Evolutionary conservation across 2,113 vertebrate species (phyloP).

Genomic region (Entomyzon cyanotis): DNA sequence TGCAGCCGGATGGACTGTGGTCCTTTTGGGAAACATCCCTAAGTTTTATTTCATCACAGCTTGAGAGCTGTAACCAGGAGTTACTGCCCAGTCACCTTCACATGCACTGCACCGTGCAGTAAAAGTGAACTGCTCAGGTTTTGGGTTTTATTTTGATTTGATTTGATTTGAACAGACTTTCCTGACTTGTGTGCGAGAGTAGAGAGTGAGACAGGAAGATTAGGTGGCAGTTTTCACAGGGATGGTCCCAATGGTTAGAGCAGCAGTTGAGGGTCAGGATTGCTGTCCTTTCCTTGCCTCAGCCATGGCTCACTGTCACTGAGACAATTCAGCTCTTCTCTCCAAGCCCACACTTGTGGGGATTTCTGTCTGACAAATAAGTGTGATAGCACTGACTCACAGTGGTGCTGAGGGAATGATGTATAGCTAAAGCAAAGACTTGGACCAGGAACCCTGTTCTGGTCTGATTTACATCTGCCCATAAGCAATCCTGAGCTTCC

Average conservation of each 20-base stretch:
- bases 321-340: not conserved
- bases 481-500: not conserved
- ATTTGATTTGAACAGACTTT: not conserved
- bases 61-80: not conserved
- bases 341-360: rapidly evolving
- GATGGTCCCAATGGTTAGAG: not conserved
- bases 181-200: not conserved
- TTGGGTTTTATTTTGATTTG: not conserved
- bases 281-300: not conserved
- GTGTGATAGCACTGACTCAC: rapidly evolving
- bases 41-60: not conserved
- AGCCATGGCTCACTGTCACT: not conserved
- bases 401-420: not conserved
- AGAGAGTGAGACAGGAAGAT: not conserved
- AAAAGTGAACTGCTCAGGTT: not conserved
- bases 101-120: not conserved
- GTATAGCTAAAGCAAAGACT: not conserved
- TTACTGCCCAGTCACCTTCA: not conserved
- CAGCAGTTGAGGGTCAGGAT: not conserved
- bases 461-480: not conserved
- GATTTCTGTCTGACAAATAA: not conserved
- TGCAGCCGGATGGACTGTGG: not conserved
- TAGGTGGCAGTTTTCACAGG: not conserved
- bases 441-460: not conserved
- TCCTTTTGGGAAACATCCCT: not conserved